These are phyloP conservation scores for Procapra przewalskii DNA, from an alignment of 2,113 vertebrate genomes.

Conservation along the genomic window DNA sequence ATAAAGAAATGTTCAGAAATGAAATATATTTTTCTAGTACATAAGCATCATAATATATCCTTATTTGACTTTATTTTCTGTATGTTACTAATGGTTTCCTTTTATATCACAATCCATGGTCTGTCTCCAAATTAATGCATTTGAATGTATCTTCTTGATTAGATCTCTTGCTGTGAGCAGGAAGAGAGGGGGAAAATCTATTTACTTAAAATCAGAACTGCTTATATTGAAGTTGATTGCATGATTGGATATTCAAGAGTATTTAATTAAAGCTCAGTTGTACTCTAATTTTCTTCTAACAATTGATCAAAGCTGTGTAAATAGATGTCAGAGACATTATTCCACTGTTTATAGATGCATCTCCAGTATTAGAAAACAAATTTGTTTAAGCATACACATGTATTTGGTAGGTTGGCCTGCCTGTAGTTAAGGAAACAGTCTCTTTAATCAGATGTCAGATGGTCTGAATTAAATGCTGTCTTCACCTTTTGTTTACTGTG, in stretches of 20 bases:
- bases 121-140: constrained; percentile 34
- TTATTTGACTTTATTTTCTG: neutral
- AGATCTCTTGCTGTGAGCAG: constrained; percentile 34
- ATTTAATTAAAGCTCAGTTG: constrained; percentile 62
- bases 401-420: neutral
- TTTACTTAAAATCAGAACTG: constrained; percentile 42
- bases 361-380: constrained; percentile 41
- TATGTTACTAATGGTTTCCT: neutral
- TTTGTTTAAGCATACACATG: neutral
- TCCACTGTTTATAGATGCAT: constrained; percentile 40
- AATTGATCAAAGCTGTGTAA: constrained; percentile 47
- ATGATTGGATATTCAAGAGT: constrained; percentile 43
- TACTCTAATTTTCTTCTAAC: constrained; percentile 52
- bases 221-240: constrained; percentile 50
- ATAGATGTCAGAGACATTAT: neutral
- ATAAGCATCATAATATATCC: neutral
- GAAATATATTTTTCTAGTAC: neutral
- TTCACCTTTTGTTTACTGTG: neutral
- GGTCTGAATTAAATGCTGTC: neutral
- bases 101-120: constrained; percentile 10
- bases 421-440: neutral
- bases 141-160: constrained; percentile 54
- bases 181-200: neutral
- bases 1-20: neutral
- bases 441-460: neutral